These are phyloP conservation scores for Micoletzkya japonica DNA, from an alignment of 2,888 invertebrate genomes.

Conservation along the genomic window DNA sequence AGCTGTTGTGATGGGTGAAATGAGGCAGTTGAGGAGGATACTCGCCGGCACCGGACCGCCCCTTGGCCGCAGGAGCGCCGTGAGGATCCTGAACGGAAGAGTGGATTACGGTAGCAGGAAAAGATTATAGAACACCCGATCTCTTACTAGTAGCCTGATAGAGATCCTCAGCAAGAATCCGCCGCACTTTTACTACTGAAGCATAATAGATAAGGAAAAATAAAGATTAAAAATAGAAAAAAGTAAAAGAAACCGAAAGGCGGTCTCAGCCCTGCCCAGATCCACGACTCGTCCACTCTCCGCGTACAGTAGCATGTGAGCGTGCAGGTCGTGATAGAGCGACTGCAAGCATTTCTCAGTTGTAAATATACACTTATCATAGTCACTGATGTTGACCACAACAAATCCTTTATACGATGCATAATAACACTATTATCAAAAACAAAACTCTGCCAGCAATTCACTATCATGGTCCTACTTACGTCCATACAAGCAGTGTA, in stretches of 20 bases:
- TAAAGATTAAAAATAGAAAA: background rate
- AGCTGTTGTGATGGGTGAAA: constrained; percentile 48
- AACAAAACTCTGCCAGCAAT: background rate
- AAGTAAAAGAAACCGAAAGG: constrained; percentile 36
- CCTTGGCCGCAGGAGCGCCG: constrained; percentile 49
- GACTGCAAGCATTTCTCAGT: constrained; percentile 45
- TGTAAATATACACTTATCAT: background rate
- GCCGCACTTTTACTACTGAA: background rate
- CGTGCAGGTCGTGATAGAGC: constrained; percentile 77
- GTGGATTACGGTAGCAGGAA: too few species aligned
- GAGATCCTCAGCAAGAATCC: too few species aligned
- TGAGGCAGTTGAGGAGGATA: constrained; percentile 54
- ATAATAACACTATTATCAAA: background rate
- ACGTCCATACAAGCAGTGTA: background rate
- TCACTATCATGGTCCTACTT: background rate
- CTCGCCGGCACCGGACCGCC: constrained; percentile 46
- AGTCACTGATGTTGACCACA: background rate
- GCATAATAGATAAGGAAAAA: background rate
- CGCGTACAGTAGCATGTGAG: constrained; percentile 81
- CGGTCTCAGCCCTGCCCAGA: constrained; percentile 53
- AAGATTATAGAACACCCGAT: too few species aligned
- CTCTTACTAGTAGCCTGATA: too few species aligned
- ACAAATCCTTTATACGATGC: background rate
- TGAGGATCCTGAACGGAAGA: constrained; percentile 51
- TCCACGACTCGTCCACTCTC: constrained; percentile 55